Base-by-base conservation (phyloP, 2,888 invertebrate genomes). In the Dorcus parallelipipedus region DNA sequence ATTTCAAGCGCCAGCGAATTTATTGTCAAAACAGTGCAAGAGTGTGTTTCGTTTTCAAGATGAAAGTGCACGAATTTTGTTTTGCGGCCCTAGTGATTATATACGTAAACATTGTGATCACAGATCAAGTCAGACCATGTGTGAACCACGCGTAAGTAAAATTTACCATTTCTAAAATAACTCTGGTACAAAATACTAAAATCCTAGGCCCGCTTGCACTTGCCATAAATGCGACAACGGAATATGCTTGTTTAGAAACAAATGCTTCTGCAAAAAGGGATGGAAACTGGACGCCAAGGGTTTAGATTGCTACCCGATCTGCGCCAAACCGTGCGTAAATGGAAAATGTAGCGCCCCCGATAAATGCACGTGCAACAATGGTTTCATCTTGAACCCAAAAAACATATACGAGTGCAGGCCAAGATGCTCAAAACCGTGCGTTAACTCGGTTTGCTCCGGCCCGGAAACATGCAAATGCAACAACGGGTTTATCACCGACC, bases 401-500 rank as follows among this genome's bases (percentile, higher is more conserved):
- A 65, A 69, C 49, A 64, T 61, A 41, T 67, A 61, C 49, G 56
- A 63, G 40, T 75, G 74, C 48, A 58, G 62, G 26, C 72, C 74
- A 0, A 42, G 49, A 9, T 76, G 75, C 51, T 53, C 49, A 0
- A 75, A 62, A 41, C 52, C 62, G n/a, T 75, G 74, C 52, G 6
- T 78, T 9, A 82, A 83, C 64, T 83, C 82, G 2, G 76, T 76
- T 49, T 84, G 84, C 61, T 78, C 80, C 1, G 59, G 59, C 5
- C 68, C 68, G 2, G 61, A 67, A 49, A 53, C 38, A 8, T 70
- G 70, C 41, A 10, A 45, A 17, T 70, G 70, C 14, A 58, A 61
- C 10, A 10, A 26, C 14, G 68, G 67, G 23, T 56, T 52, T 9
- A 5, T 53, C 8, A 8, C 42, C 7, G 57, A 52, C 54, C 53